These are phyloP conservation scores for Malacoctenus gilli DNA, from an alignment of 2,797 vertebrate genomes.

Conservation along the genomic window DNA sequence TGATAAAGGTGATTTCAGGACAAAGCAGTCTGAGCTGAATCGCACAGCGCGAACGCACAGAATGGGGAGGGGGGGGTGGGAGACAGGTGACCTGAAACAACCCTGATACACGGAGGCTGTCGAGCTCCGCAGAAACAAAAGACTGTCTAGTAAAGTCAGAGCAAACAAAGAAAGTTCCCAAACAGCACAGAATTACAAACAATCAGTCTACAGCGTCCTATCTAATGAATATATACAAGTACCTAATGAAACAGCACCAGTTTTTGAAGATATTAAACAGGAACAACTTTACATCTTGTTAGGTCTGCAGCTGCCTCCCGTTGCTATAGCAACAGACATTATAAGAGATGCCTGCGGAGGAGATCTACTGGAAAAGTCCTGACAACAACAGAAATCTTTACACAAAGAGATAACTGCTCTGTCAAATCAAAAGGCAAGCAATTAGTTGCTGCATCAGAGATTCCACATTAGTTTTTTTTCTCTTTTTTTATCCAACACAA, in stretches of 20 bases:
- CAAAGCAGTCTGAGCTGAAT: conserved; percentile 22
- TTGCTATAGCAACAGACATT: conserved; percentile 83
- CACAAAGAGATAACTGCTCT: conserved; percentile 70
- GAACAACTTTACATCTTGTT: conserved; percentile 67
- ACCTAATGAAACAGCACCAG: conserved; percentile 68
- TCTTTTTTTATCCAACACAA: conserved; percentile 38
- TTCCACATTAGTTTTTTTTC: conserved; percentile 37
- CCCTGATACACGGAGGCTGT: conserved; percentile 61
- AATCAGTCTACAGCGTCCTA: conserved; percentile 16
- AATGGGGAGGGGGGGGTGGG: conserved; percentile 39
- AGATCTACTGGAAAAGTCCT: conserved; percentile 67
- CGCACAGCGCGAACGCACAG: conserved; percentile 12
- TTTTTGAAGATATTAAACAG: conserved; percentile 50
- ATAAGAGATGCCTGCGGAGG: conserved; percentile 73
- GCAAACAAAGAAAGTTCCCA: conserved; percentile 18
- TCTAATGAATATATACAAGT: conserved; percentile 34
- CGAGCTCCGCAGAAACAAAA: conserved; percentile 48
- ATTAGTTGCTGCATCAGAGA: conserved; percentile 51
- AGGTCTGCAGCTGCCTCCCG: conserved; percentile 62
- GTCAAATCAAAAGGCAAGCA: conserved; percentile 50
- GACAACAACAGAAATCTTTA: conserved; percentile 69
- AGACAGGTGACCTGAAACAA: conserved; percentile 74
- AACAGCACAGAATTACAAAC: conserved; percentile 25
- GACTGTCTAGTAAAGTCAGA: conserved; percentile 39
- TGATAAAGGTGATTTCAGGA: conserved; percentile 55